Evolutionary conservation across 2,888 invertebrate species (phyloP).

Genomic region (Trissolcus brochymenae): DNA sequence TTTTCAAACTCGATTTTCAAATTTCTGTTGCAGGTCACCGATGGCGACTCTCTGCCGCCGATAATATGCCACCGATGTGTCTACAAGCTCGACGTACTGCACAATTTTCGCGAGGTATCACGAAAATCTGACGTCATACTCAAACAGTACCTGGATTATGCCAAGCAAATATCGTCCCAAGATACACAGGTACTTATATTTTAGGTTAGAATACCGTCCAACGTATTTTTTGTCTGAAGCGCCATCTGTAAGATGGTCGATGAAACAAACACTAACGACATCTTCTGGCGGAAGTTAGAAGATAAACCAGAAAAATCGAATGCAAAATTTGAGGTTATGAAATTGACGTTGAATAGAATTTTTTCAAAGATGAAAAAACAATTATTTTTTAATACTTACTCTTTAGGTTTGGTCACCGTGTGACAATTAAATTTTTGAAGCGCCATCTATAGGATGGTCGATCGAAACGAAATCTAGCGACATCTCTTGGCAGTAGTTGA

Average conservation of each 20-base stretch:
- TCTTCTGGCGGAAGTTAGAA: neutral
- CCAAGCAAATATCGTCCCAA: constrained; percentile 80
- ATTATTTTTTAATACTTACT: no score
- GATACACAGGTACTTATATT: constrained; percentile 80
- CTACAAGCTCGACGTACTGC: constrained; percentile 85
- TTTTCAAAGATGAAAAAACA: no score
- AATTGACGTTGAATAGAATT: no score
- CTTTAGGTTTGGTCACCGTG: no score
- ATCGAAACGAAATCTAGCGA: neutral
- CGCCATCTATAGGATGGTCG: neutral
- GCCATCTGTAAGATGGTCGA: neutral
- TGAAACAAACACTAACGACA: neutral
- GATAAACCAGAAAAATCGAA: neutral
- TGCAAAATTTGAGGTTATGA: no score
- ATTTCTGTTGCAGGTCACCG: constrained; percentile 80
- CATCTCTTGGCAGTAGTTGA: neutral
- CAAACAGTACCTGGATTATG: constrained; percentile 85
- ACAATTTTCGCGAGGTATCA: constrained; percentile 86
- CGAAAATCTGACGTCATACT: constrained; percentile 86
- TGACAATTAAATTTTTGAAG: neutral
- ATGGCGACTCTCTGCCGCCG: constrained; percentile 86
- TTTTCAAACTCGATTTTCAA: neutral
- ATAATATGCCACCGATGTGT: constrained; percentile 87
- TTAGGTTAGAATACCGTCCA: neutral
- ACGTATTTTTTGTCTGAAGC: neutral